Evolutionary conservation across 2,888 invertebrate species (phyloP).

Genomic region (Dendrolimus houi): DNA sequence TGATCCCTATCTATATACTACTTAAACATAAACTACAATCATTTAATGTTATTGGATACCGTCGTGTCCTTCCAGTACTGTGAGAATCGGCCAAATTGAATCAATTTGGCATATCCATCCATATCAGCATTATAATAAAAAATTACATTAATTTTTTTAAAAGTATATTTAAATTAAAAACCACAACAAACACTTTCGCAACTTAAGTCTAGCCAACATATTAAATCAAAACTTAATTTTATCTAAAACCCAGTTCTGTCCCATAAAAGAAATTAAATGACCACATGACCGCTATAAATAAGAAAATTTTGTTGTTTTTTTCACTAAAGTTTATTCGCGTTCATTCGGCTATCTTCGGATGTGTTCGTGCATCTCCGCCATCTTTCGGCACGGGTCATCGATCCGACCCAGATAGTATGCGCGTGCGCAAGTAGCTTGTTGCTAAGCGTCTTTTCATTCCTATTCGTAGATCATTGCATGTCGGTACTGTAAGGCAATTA

Average conservation of each 20-base stretch:
- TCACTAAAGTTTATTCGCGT: slow-evolving; percentile 11
- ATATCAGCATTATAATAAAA: no score
- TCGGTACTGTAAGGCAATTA: neutral
- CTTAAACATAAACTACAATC: no score
- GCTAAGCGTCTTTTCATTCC: slow-evolving; percentile 14
- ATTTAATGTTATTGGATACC: no score
- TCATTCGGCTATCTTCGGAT: slow-evolving; percentile 14
- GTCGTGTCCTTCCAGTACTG: no score
- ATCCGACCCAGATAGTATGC: slow-evolving; percentile 37
- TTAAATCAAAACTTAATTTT: neutral
- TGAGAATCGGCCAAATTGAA: no score
- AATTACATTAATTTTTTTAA: no score
- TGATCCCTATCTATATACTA: no score
- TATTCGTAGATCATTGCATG: slow-evolving; percentile 5
- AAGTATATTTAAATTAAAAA: no score
- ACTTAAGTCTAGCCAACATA: neutral
- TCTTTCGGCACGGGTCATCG: slow-evolving; percentile 40
- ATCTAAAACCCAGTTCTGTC: slow-evolving; percentile 10
- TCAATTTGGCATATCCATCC: no score
- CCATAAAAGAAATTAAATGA: slow-evolving; percentile 11
- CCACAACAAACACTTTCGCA: neutral
- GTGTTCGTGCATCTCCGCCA: slow-evolving; percentile 14
- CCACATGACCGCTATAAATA: slow-evolving; percentile 13
- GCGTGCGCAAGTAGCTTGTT: slow-evolving; percentile 17
- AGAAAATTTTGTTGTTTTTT: slow-evolving; percentile 6